These are phyloP conservation scores for Epinephelus awoara DNA, from an alignment of 2,797 vertebrate genomes.

Conservation along the genomic window DNA sequence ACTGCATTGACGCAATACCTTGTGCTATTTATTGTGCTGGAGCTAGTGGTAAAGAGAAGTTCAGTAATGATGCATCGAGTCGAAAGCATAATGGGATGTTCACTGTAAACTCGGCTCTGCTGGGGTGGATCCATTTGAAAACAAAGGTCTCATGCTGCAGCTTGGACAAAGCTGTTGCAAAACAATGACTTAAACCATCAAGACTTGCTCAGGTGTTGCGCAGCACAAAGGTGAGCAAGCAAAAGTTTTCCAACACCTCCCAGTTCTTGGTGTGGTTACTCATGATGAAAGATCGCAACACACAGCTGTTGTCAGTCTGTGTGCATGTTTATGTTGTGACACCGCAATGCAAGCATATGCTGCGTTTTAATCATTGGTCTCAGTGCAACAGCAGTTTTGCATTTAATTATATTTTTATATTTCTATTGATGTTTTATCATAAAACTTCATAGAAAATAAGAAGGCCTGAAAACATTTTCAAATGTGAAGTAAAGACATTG, in stretches of 20 bases:
- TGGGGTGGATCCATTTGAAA: constrained; percentile 7
- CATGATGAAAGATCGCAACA: neutral
- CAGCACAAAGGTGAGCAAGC: neutral
- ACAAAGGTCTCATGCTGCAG: constrained; percentile 12
- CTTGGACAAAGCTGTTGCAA: constrained; percentile 7
- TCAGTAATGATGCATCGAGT: neutral
- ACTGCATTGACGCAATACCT: neutral
- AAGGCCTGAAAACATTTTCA: neutral
- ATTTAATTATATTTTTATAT: neutral
- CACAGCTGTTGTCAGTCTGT: neutral
- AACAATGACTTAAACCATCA: neutral
- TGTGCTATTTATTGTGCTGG: neutral
- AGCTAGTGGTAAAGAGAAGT: neutral
- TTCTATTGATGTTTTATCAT: neutral
- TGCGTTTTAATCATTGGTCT: neutral
- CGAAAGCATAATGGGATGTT: neutral
- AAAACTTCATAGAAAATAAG: neutral
- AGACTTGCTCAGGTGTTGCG: neutral
- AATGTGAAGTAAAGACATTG: neutral
- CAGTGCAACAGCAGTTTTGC: neutral
- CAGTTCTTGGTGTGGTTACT: no score
- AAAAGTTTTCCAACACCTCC: neutral
- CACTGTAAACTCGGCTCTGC: neutral
- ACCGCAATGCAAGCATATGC: neutral
- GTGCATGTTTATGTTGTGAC: neutral